A percentile compares a stretch with the other conserved stretches of the same genome.
These are phyloP conservation scores for Mormyrus hasselquistii DNA, from an alignment of 2,797 vertebrate genomes.

Conservation along the genomic window DNA sequence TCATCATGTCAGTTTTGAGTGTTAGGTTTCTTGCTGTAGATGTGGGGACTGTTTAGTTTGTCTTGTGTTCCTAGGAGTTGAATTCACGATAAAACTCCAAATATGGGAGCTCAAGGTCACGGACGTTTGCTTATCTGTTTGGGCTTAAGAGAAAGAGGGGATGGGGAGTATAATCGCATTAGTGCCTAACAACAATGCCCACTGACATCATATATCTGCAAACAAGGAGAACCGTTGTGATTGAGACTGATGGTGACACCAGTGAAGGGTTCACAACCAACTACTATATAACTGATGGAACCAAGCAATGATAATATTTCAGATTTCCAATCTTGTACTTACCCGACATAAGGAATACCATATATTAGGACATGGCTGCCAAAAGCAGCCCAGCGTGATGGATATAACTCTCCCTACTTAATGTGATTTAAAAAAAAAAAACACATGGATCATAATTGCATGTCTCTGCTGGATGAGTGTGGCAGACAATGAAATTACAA, in stretches of 20 bases:
- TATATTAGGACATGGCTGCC: neutral
- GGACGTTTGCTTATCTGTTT: neutral
- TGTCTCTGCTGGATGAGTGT: neutral
- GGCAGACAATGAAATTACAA: neutral
- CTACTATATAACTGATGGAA: neutral
- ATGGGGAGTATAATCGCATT: neutral
- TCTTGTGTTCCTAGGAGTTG: neutral
- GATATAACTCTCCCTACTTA: neutral
- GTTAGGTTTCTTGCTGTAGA: neutral
- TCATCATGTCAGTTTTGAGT: neutral
- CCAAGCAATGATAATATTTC: neutral
- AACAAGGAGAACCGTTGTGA: neutral
- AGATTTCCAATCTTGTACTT: neutral
- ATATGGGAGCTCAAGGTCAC: neutral
- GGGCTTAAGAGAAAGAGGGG: neutral
- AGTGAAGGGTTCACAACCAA: neutral
- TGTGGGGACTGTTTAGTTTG: neutral
- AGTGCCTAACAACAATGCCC: neutral
- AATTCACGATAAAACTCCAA: neutral
- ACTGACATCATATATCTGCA: neutral
- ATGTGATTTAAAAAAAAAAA: neutral
- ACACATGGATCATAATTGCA: neutral
- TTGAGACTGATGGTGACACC: neutral
- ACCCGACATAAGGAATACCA: neutral
- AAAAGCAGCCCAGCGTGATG: neutral